Evolutionary conservation across 2,888 invertebrate species (phyloP), one percentile per base, ranked within the genome.

Genomic region (Calameuta pallipes): DNA sequence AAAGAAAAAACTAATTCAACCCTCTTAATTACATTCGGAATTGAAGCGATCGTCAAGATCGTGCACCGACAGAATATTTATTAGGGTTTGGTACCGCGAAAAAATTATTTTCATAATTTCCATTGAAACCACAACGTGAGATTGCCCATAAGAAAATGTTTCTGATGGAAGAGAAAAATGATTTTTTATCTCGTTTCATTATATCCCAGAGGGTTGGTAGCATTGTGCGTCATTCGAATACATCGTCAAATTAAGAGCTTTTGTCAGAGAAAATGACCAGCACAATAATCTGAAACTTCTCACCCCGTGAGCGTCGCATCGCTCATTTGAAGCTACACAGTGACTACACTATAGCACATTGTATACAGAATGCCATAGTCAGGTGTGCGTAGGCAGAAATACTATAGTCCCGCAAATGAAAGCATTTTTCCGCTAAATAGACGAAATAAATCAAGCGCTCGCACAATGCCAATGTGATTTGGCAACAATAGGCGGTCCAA

Each of bases 371-470:
- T 23, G 23, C 9, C 23, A 23, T 23, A 56, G 56, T 56, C 56
- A 56, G 56, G 56, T 56, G 23, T 56, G 23, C 56, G 56, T 56
- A 56, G 56, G 56, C 56, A 56, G 56, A 56, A 56, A 56, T 56
- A 23, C 56, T 56, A 56, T 56, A 56, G 56, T 56, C 9, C 35
- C 81, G 80, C 82, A 88, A 87, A 86, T 84, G 84, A 86, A 85
- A 86, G 85, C 86, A 87, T 85, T 87, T 87, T 86, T 85, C 84
- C 84, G 83, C 82, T 82, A 84, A 88, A 84, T 85, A 83, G 87
- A 86, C 85, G 84, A 88, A 88, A 87, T 87, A 86, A 88, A 88
- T 87, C 86, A 86, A 84, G 81, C 79, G 82, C 78, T 75, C 76
- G 36, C 76, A 76, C 84, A 83, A 83, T 85, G 82, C 83, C 80